Conservation (phyloP, 2,888 invertebrate species). For the Diaphora mendica region DNA sequence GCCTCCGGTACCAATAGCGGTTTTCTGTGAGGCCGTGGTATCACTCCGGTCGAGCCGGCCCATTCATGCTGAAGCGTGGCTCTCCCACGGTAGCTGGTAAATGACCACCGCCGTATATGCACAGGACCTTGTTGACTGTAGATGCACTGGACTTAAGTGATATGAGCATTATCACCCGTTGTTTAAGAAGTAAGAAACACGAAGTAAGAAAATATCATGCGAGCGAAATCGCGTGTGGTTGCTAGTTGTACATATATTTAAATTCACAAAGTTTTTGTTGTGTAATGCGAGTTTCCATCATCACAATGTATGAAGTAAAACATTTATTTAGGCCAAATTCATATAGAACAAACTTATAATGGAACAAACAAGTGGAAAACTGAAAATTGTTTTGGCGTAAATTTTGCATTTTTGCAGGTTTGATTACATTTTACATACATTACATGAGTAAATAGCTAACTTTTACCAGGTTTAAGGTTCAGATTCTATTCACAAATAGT, state of each 20-base stretch:
- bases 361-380: background rate
- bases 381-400: background rate
- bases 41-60: no score
- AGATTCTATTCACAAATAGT: background rate
- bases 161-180: no score
- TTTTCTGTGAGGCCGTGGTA: no score
- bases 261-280: background rate
- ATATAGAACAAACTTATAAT: background rate
- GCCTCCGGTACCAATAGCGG: no score
- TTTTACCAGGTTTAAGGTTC: background rate
- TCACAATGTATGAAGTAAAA: background rate
- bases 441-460: background rate
- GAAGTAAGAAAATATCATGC: no score
- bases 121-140: no score
- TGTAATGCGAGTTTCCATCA: background rate
- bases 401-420: background rate
- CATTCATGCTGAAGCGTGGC: no score
- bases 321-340: slow-evolving; percentile 5
- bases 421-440: background rate
- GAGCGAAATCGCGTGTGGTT: no score
- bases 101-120: no score
- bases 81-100: no score
- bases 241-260: background rate
- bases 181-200: no score
- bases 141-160: no score